phyloP scores from a whole-genome alignment of 2,797 vertebrate species.

The Lithobates pipiens region DNA sequence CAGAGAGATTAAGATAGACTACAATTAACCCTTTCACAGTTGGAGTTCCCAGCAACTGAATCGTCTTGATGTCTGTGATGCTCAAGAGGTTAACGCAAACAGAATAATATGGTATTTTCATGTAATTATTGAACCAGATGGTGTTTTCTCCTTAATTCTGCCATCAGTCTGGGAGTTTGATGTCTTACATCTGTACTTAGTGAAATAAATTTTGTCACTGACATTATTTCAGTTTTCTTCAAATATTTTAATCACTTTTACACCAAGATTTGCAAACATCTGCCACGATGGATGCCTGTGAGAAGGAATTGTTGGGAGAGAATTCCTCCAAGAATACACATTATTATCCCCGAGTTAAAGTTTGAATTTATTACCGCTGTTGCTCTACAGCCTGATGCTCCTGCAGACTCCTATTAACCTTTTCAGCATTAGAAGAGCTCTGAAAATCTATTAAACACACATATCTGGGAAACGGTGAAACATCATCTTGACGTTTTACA shows the following conservation, averaged over 20 bases:
- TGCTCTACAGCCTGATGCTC: constrained; percentile 63
- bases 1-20: constrained; percentile 73
- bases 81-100: constrained; percentile 77
- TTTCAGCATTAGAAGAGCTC: constrained; percentile 47
- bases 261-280: constrained; percentile 83
- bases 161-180: constrained; percentile 85
- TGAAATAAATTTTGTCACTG: constrained; percentile 84
- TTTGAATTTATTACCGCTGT: constrained; percentile 65
- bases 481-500: constrained; percentile 29
- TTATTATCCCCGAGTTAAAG: constrained; percentile 66
- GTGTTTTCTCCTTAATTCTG: constrained; percentile 90
- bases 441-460: constrained; percentile 51
- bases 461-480: constrained; percentile 48
- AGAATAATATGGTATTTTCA: constrained; percentile 83
- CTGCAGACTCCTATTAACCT: constrained; percentile 50
- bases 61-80: neutral
- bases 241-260: constrained; percentile 84
- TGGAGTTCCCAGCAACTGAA: too few species aligned
- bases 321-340: constrained; percentile 71
- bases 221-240: constrained; percentile 85
- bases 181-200: constrained; percentile 86
- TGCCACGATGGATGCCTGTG: constrained; percentile 73
- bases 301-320: constrained; percentile 73
- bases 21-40: constrained; percentile 4
- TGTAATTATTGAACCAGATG: constrained; percentile 90